Conservation (phyloP, 1,140 invertebrate genomes). For the Lasioglossum baleicum region DNA sequence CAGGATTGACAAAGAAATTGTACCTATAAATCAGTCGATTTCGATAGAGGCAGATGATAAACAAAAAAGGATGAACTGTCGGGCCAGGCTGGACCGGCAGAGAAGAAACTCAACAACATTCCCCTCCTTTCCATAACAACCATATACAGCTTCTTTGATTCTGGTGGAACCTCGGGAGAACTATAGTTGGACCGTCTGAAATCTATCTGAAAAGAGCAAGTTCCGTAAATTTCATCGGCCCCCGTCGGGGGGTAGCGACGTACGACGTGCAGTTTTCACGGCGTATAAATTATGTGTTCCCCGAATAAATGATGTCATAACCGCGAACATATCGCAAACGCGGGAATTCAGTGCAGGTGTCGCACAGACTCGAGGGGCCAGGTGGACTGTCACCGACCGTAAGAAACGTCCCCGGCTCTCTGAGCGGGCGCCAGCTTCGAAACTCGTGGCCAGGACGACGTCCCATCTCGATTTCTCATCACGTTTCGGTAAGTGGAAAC, state of each 20-base stretch:
- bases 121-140: no score
- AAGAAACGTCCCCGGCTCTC: slow-evolving; percentile 21
- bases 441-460: slow-evolving; percentile 14
- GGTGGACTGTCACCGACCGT: slow-evolving; percentile 19
- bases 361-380: slow-evolving; percentile 5
- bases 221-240: neutral
- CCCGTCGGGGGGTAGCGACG: neutral
- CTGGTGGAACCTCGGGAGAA: neutral
- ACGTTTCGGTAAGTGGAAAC: slow-evolving; percentile 59
- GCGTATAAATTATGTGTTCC: slow-evolving; percentile 31
- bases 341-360: slow-evolving; percentile 20
- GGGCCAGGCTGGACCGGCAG: no score
- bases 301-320: slow-evolving; percentile 36
- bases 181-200: neutral
- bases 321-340: slow-evolving; percentile 15
- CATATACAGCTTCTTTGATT: no score
- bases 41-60: no score
- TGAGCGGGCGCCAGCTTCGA: neutral
- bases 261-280: neutral
- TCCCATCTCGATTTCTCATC: slow-evolving; percentile 55
- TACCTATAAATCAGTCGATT: no score
- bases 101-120: no score
- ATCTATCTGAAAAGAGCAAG: neutral
- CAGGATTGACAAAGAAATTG: no score
- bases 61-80: no score